These are phyloP conservation scores for Odontocerum albicorne DNA, from an alignment of 2,888 invertebrate genomes.

Conservation along the genomic window DNA sequence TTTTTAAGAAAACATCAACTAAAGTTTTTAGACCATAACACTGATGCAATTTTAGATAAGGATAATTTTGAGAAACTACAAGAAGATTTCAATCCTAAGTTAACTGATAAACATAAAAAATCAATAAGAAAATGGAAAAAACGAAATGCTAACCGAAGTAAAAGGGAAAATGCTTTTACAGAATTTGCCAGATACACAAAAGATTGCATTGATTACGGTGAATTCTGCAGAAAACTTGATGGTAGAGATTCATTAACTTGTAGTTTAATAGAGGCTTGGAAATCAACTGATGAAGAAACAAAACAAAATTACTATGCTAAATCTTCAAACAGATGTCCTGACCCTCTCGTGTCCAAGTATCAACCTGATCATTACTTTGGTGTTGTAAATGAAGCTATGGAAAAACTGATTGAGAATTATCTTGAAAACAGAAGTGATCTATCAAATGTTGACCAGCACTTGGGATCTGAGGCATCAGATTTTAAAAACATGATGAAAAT, in stretches of 20 bases:
- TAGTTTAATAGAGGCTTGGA: slow-evolving; percentile 69
- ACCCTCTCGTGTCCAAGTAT: slow-evolving; percentile 70
- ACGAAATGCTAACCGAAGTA: slow-evolving; percentile 51
- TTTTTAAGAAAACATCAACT: slow-evolving; percentile 78
- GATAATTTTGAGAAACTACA: slow-evolving; percentile 61
- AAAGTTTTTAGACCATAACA: slow-evolving; percentile 81
- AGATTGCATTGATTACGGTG: slow-evolving; percentile 48
- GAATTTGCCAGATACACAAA: slow-evolving; percentile 58
- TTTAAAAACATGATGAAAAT: slow-evolving; percentile 73
- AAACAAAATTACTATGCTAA: slow-evolving; percentile 58
- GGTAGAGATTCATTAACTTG: slow-evolving; percentile 63
- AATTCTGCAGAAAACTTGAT: slow-evolving; percentile 49
- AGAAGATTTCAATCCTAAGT: slow-evolving; percentile 54
- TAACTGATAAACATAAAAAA: slow-evolving; percentile 59
- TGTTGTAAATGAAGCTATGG: slow-evolving; percentile 80
- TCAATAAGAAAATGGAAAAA: slow-evolving; percentile 65
- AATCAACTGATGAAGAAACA: slow-evolving; percentile 59
- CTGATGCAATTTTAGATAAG: slow-evolving; percentile 63
- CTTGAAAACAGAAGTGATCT: slow-evolving; percentile 49
- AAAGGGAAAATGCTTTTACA: slow-evolving; percentile 60
- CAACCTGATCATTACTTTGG: slow-evolving; percentile 80
- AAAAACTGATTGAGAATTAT: slow-evolving; percentile 66
- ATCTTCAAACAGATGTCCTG: slow-evolving; percentile 60
- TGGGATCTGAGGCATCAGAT: slow-evolving; percentile 47
- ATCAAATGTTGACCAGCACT: slow-evolving; percentile 41